Evolutionary conservation across 2,888 invertebrate species (phyloP).

Genomic region (Macaria liturata): DNA sequence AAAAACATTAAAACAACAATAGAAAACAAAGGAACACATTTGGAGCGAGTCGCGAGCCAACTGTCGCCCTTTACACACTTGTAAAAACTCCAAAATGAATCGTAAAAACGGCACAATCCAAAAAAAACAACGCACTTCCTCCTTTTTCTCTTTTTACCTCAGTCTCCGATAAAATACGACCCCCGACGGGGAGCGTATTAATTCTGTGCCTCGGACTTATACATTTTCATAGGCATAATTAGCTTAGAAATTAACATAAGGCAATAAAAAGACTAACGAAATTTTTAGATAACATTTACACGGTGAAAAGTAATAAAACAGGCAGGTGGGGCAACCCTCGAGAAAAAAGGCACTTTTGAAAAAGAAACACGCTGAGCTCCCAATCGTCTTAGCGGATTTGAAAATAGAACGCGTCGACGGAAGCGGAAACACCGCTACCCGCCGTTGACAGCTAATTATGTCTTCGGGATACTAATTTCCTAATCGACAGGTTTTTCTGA

Average conservation of each 20-base stretch:
- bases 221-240: constrained; percentile 82
- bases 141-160: constrained; percentile 47
- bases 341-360: constrained; percentile 35
- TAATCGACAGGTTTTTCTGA: constrained; percentile 73
- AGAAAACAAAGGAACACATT: constrained; percentile 74
- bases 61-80: constrained; percentile 67
- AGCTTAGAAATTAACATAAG: constrained; percentile 82
- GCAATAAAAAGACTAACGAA: constrained; percentile 79
- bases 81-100: constrained; percentile 64
- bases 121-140: constrained; percentile 25
- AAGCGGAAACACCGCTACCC: constrained; percentile 75
- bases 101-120: constrained; percentile 66
- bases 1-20: constrained; percentile 56
- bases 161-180: constrained; percentile 65
- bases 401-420: constrained; percentile 77
- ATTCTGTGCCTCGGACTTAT: constrained; percentile 73
- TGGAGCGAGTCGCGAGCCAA: constrained; percentile 64
- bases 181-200: constrained; percentile 67
- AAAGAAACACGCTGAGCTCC: constrained; percentile 42
- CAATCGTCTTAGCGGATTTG: constrained; percentile 64
- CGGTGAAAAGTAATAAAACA: constrained; percentile 64
- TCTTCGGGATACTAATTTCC: constrained; percentile 70
- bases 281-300: constrained; percentile 78
- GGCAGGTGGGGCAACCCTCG: constrained; percentile 63
- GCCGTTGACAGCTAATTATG: constrained; percentile 81